Percentiles rank a stretch among this genome's conserved stretches.
These are phyloP conservation scores for Ptiloglossa arizonensis DNA, from an alignment of 1,140 invertebrate genomes.

Conservation along the genomic window DNA sequence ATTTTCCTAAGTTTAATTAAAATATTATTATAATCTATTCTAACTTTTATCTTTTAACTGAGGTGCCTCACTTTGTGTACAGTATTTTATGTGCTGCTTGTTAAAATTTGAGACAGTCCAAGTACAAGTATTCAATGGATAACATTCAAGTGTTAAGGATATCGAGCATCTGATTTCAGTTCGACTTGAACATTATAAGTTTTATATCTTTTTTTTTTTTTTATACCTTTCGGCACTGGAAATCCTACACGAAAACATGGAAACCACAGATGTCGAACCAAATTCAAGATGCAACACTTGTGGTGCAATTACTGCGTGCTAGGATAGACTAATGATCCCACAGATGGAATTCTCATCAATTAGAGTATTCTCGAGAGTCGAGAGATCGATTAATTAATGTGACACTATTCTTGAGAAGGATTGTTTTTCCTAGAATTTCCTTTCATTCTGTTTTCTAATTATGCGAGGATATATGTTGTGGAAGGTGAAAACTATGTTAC, in stretches of 20 bases:
- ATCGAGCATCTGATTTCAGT: conserved; percentile 8
- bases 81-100: background rate
- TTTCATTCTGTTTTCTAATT: background rate
- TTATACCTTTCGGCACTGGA: too few relatives aligned
- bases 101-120: background rate
- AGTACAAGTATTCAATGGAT: too few relatives aligned
- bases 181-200: background rate
- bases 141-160: background rate
- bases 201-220: background rate
- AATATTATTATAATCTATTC: too few relatives aligned
- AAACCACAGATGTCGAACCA: background rate
- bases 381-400: background rate
- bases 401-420: background rate
- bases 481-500: background rate
- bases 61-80: background rate
- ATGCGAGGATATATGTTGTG: background rate
- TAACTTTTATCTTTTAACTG: too few relatives aligned
- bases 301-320: conserved; percentile 5
- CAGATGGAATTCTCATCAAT: background rate
- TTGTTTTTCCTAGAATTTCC: background rate
- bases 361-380: background rate
- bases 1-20: too few relatives aligned
- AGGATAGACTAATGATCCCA: background rate
- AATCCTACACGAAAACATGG: too few relatives aligned
- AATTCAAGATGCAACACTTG: conserved; percentile 18